Conservation (phyloP, 2,888 invertebrate species). For the Drosophila anomelani region DNA sequence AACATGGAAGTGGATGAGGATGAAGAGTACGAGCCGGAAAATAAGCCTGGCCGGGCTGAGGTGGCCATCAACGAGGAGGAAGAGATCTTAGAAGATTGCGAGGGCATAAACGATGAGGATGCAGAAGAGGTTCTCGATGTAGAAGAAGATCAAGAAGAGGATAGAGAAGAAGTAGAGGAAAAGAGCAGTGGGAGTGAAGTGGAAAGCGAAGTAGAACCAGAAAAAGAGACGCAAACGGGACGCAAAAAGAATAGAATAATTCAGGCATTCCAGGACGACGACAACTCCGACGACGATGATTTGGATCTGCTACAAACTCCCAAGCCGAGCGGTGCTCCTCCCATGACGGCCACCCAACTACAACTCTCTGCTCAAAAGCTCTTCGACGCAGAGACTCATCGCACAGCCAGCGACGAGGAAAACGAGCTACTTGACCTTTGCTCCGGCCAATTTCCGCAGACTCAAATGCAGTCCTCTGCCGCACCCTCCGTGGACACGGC, state of each 20-base stretch:
- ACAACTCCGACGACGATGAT: slow-evolving; percentile 82
- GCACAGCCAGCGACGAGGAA: slow-evolving; percentile 79
- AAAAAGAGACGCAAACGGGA: slow-evolving; percentile 72
- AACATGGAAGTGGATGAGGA: slow-evolving; percentile 37
- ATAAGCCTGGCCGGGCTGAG: slow-evolving; percentile 40
- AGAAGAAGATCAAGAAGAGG: slow-evolving; percentile 71
- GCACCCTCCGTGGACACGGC: slow-evolving; percentile 43
- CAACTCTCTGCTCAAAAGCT: slow-evolving; percentile 62
- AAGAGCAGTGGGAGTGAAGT: slow-evolving; percentile 63
- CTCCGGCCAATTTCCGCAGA: slow-evolving; percentile 86
- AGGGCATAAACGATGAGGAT: slow-evolving; percentile 66
- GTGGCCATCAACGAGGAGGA: slow-evolving; percentile 58
- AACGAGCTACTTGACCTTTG: slow-evolving; percentile 86
- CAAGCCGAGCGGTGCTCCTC: slow-evolving; percentile 32
- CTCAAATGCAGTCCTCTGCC: slow-evolving; percentile 58
- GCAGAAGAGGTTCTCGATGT: slow-evolving; percentile 51
- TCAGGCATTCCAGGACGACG: slow-evolving; percentile 77
- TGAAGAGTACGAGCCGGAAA: slow-evolving; percentile 71
- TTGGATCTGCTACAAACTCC: slow-evolving; percentile 76
- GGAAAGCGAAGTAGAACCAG: slow-evolving; percentile 49
- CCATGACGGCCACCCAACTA: slow-evolving; percentile 56
- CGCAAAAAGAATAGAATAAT: slow-evolving; percentile 85
- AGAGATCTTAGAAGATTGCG: slow-evolving; percentile 79
- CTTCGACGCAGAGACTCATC: slow-evolving; percentile 66
- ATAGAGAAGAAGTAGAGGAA: slow-evolving; percentile 85